These are phyloP conservation scores for Erythrocebus patas DNA, from an alignment of 2,113 vertebrate species.

Conservation along the genomic window DNA sequence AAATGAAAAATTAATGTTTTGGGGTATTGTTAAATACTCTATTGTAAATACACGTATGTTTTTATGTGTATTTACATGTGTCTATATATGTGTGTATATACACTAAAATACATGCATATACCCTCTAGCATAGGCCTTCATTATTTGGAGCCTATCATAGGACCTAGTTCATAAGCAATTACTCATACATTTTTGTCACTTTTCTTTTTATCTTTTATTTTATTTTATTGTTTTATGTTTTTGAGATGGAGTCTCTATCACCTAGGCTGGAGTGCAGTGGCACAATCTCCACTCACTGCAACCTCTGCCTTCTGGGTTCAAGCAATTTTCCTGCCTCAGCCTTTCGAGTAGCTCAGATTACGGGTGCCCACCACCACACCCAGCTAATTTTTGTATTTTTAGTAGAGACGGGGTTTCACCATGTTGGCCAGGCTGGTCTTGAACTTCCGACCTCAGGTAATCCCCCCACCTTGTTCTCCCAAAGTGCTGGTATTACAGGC, in stretches of 20 bases:
- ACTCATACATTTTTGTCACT: background rate
- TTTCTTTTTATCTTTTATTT: slow-evolving; percentile 21
- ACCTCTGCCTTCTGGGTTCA: too few species aligned
- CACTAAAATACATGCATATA: background rate
- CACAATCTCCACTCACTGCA: too few species aligned
- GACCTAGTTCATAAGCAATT: background rate
- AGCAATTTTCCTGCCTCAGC: too few species aligned
- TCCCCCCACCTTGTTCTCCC: too few species aligned
- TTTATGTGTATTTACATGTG: background rate
- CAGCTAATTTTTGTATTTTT: too few species aligned
- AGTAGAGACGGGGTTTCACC: too few species aligned
- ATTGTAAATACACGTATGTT: background rate
- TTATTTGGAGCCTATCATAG: background rate
- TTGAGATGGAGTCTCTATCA: background rate
- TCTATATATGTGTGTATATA: background rate
- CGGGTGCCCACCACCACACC: too few species aligned
- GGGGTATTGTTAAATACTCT: background rate
- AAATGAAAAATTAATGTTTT: background rate
- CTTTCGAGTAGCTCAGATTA: too few species aligned
- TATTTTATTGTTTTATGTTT: background rate
- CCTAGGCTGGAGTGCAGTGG: too few species aligned
- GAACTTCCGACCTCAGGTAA: too few species aligned
- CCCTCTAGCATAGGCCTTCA: background rate
- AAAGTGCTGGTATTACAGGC: too few species aligned
- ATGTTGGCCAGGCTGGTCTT: too few species aligned